Percentiles rank a stretch among this genome's conserved stretches.
Conservation (phyloP, 64 coral and sea anemone species). For the Montipora sp. region DNA sequence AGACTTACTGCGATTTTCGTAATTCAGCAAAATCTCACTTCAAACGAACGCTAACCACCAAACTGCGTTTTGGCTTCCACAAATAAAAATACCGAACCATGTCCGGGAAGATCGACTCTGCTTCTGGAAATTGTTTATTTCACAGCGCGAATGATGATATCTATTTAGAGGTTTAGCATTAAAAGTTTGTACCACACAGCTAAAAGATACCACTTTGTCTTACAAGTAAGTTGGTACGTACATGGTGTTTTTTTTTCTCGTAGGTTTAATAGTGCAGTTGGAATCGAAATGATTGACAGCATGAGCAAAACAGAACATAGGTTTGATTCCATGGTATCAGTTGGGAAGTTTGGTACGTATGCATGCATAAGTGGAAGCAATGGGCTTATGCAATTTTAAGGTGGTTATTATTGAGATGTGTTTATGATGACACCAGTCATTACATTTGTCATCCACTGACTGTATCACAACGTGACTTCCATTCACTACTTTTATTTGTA, state of each 20-base stretch:
- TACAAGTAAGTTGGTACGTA: neutral
- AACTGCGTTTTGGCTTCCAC: no score
- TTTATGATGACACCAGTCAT: neutral
- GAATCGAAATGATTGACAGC: slow-evolving; percentile 80
- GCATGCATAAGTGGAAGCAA: neutral
- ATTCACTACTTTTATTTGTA: neutral
- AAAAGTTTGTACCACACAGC: no score
- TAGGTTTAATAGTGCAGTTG: slow-evolving; percentile 78
- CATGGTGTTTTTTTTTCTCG: neutral
- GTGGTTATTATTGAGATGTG: neutral
- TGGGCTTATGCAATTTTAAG: neutral
- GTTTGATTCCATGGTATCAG: slow-evolving; percentile 73
- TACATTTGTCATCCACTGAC: neutral
- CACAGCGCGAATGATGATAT: no score
- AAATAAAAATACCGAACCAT: no score
- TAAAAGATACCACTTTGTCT: no score
- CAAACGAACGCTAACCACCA: no score
- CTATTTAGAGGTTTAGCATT: no score
- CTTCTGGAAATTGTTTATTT: no score
- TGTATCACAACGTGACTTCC: no score
- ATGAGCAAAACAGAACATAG: slow-evolving; percentile 63
- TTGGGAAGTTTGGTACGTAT: slow-evolving; percentile 81
- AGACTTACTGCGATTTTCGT: no score
- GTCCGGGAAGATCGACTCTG: no score
- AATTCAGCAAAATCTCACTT: no score